These are phyloP conservation scores for Orientallactaga sibirica DNA, from an alignment of 2,797 vertebrate genomes.

Conservation along the genomic window DNA sequence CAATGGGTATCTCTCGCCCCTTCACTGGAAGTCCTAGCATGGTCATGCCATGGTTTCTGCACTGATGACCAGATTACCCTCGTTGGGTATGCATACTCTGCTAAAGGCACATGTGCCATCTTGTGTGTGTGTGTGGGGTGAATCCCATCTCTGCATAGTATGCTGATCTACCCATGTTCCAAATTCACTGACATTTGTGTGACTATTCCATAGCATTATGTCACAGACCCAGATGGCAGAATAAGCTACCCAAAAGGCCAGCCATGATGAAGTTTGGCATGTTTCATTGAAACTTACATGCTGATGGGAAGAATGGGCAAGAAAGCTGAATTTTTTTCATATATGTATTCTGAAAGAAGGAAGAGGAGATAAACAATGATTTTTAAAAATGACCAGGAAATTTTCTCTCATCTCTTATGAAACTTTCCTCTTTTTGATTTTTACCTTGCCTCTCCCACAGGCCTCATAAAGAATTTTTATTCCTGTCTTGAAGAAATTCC, in stretches of 20 bases:
- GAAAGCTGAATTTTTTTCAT: neutral
- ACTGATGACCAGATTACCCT: neutral
- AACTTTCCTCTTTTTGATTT: slow-evolving; percentile 26
- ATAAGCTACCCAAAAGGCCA: neutral
- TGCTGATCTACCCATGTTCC: fast-evolving
- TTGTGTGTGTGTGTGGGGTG: neutral
- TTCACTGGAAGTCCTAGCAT: neutral
- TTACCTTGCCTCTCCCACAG: neutral
- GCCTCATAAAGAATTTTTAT: neutral
- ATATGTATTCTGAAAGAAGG: neutral
- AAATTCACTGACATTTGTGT: neutral
- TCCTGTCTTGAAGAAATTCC: neutral
- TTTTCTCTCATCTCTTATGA: neutral
- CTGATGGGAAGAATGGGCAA: neutral
- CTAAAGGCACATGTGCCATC: neutral
- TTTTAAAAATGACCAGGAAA: neutral
- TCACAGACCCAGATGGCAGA: neutral
- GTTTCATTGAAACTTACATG: neutral
- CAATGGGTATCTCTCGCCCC: neutral
- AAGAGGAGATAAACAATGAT: neutral
- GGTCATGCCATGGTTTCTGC: neutral
- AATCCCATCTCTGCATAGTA: neutral
- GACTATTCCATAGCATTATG: neutral
- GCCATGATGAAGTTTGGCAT: neutral
- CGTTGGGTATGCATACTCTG: neutral